These are phyloP conservation scores for Mormyrus lacerda DNA, from an alignment of 2,113 vertebrate species.

Conservation along the genomic window DNA sequence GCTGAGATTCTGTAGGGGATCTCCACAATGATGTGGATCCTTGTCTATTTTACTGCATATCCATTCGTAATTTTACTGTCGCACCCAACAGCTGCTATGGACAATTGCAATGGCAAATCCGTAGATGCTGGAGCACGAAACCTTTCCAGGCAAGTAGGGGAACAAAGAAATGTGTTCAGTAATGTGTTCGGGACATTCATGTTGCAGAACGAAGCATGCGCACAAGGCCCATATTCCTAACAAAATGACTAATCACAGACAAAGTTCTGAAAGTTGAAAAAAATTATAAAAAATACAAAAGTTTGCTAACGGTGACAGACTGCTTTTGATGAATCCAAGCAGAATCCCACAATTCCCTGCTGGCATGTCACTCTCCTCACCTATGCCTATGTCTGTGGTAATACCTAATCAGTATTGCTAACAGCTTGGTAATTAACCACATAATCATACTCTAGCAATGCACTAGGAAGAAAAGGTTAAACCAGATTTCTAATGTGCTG, in stretches of 20 bases:
- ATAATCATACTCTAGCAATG: slow-evolving; percentile 47
- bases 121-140: not conserved
- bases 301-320: not conserved
- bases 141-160: not conserved
- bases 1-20: not conserved
- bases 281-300: not conserved
- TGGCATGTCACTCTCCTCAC: not conserved
- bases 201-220: not conserved
- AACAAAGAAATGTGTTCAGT: not conserved
- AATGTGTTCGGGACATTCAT: not conserved
- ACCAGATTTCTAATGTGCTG: slow-evolving; percentile 33
- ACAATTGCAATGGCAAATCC: not conserved
- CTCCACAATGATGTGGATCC: slow-evolving; percentile 10
- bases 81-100: not conserved
- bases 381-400: slow-evolving; percentile 26
- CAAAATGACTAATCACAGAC: not conserved
- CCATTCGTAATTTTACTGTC: not conserved
- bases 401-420: slow-evolving; percentile 43
- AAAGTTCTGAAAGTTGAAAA: not conserved
- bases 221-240: not conserved
- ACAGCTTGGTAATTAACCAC: slow-evolving; percentile 46
- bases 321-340: not conserved
- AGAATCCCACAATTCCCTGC: not conserved
- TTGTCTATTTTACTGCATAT: slow-evolving; percentile 24
- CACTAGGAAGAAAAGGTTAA: slow-evolving; percentile 50